Evolutionary conservation across 2,797 vertebrate species (phyloP), one percentile per base, ranked within the genome.

Genomic region (Oryzias sinensis): DNA sequence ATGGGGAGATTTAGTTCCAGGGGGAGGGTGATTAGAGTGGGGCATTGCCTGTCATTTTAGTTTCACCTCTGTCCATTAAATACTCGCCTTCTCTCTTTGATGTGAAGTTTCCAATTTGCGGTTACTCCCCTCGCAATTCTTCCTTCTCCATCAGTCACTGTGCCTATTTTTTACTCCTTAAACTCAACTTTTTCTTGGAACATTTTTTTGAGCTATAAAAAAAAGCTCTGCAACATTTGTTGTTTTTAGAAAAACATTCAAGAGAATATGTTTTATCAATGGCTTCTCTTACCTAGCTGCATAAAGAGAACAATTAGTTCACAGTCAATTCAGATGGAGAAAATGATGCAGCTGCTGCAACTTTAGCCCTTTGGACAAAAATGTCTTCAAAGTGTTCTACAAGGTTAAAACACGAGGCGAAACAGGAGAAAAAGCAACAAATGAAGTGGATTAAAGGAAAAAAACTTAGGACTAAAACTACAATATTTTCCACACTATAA

Each of bases 21-120:
- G 48, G 62, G 58, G 56, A 62, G 59, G 60, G 57, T 72, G 72
- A 89, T 90, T 88, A 85, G 53, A 60, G 49, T 37, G 54, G 72
- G 58, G 72, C 43, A 73, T 53, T 62, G 70, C 81, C 72, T 88
- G 83, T 89, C 87, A 86, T 80, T 76, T 89, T 77, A 65, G 71
- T 70, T 88, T 89, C 56, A 59, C 74, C 70, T 84, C 79, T 74
- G 74, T 72, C 56, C 56, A 68, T 81, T 79, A 62, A 66, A 70
- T 54, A 37, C 33, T 58, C 43, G 20, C 25, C 56, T 65, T 49
- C 43, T 69, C 65, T 27, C 56, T 65, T 59, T 72, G 51, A 70
- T 72, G 51, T 52, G 45, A 53, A 47, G 54, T 46, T 57, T 59
- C 49, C 47, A 18, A 49, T 57, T 47, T 25, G 18, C 25, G 20